Conservation (phyloP, 2,888 invertebrate species). For the Coleophora flavipennella region DNA sequence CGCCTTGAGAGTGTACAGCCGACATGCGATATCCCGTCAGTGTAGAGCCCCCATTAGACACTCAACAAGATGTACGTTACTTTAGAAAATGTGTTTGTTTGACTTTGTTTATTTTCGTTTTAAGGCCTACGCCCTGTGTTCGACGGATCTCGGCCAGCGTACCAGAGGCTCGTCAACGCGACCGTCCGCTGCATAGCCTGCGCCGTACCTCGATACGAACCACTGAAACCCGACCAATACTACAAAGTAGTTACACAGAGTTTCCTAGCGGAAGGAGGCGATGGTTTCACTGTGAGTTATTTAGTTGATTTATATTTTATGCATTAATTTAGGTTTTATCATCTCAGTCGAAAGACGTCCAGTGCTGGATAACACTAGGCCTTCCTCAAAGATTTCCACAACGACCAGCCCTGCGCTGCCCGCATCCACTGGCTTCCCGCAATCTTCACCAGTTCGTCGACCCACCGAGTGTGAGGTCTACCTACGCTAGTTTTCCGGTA, state of each 20-base stretch:
- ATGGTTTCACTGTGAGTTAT: constrained; percentile 70
- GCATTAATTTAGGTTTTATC: neutral
- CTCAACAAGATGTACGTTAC: too few species aligned
- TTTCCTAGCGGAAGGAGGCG: constrained; percentile 77
- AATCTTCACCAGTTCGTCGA: too few species aligned
- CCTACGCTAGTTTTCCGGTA: too few species aligned
- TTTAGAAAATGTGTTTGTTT: too few species aligned
- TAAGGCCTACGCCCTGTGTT: constrained; percentile 71
- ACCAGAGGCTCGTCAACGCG: constrained; percentile 69
- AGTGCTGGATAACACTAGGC: too few species aligned
- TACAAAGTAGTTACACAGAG: constrained; percentile 75
- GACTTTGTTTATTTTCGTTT: constrained; percentile 10
- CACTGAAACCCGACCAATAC: constrained; percentile 60
- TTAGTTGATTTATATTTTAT: neutral
- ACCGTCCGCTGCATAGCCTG: constrained; percentile 76
- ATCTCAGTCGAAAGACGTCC: neutral
- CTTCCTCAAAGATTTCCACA: too few species aligned
- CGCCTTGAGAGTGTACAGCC: too few species aligned
- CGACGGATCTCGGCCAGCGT: constrained; percentile 70
- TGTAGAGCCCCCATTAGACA: too few species aligned
- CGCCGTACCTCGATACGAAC: constrained; percentile 72
- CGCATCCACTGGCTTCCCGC: too few species aligned
- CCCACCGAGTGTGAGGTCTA: too few species aligned
- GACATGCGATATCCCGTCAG: too few species aligned
- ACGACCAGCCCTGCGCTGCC: too few species aligned